Conservation (phyloP, 2,888 invertebrate genomes). For the Parelbella ahira region DNA sequence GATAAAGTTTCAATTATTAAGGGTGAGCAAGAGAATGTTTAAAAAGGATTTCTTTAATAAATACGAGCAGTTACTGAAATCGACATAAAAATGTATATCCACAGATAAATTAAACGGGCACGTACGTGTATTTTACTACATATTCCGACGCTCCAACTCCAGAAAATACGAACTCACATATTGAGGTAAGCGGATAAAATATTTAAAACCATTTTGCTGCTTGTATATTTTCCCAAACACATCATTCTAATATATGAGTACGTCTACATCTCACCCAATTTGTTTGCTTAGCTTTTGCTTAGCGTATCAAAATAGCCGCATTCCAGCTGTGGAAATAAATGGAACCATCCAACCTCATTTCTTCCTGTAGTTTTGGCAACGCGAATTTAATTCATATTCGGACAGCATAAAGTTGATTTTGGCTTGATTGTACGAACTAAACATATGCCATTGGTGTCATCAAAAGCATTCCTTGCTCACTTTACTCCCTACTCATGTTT, state of each 20-base stretch:
- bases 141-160: too few relatives aligned
- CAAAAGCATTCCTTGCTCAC: slow-evolving; percentile 43
- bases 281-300: slow-evolving; percentile 75
- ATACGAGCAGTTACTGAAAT: too few relatives aligned
- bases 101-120: too few relatives aligned
- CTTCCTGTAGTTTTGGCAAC: slow-evolving; percentile 18
- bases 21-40: too few relatives aligned
- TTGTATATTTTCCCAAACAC: slow-evolving; percentile 19
- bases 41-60: too few relatives aligned
- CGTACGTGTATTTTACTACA: too few relatives aligned
- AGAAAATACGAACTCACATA: too few relatives aligned
- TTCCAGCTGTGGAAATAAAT: slow-evolving; percentile 61
- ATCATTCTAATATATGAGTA: slow-evolving; percentile 24
- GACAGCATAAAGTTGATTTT: slow-evolving; percentile 10
- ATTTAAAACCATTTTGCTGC: slow-evolving; percentile 23
- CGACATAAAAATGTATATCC: too few relatives aligned
- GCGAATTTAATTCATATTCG: neutral
- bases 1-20: too few relatives aligned
- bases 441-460: slow-evolving; percentile 3
- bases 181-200: slow-evolving; percentile 7
- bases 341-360: slow-evolving; percentile 58
- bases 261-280: slow-evolving; percentile 46
- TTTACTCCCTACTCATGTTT: slow-evolving; percentile 62
- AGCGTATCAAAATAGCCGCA: slow-evolving; percentile 70
- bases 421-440: neutral